phyloP scores from a whole-genome alignment of 2,797 vertebrate species.

The Siniperca scherzeri region DNA sequence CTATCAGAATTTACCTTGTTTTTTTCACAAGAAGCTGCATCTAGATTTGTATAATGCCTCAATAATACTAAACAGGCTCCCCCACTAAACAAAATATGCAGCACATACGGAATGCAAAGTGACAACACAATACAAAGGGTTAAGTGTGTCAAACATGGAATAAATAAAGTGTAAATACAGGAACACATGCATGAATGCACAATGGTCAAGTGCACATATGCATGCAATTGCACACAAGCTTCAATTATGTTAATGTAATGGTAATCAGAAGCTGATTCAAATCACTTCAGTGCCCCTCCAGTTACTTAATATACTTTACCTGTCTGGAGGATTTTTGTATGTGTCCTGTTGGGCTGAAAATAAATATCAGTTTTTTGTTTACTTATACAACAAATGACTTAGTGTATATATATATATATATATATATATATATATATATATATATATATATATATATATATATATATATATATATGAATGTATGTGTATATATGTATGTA shows the following conservation, averaged over 20 bases:
- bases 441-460: too few relatives aligned
- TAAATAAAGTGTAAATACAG: conserved; percentile 36
- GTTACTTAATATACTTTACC: not conserved
- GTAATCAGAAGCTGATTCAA: conserved; percentile 51
- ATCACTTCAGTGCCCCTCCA: conserved; percentile 22
- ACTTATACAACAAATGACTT: not conserved
- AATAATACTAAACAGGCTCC: not conserved
- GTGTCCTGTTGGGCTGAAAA: not conserved
- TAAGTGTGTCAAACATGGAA: conserved; percentile 15
- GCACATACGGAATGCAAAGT: not conserved
- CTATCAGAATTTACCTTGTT: not conserved
- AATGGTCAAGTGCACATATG: conserved; percentile 18
- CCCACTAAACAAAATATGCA: not conserved
- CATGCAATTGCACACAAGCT: conserved; percentile 45
- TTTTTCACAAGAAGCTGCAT: not conserved
- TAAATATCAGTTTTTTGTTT: not conserved
- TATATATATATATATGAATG: too few relatives aligned
- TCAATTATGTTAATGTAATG: conserved; percentile 46
- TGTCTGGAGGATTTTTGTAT: not conserved
- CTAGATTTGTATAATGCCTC: not conserved
- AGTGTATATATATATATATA: too few relatives aligned
- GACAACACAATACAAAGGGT: not conserved
- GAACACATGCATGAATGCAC: conserved; percentile 30
- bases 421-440: too few relatives aligned
- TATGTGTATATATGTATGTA: too few relatives aligned